Evolutionary conservation across 2,113 vertebrate species (phyloP), one percentile per base, ranked within the genome.

Genomic region (Fregetta grallaria): DNA sequence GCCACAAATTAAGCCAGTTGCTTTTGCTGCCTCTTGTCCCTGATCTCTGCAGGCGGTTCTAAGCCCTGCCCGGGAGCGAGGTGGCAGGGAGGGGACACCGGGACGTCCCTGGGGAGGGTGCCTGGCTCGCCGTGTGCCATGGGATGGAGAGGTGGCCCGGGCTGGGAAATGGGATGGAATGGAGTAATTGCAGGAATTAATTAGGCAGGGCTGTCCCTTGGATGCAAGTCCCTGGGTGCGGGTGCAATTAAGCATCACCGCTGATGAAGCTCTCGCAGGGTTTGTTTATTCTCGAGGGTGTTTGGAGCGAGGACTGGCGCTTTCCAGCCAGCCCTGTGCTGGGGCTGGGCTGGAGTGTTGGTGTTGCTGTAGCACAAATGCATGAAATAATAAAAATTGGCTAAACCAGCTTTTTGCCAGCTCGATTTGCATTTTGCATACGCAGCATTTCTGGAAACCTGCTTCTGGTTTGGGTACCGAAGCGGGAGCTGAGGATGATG

Each of bases 401-500:
- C 50, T 36, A 49, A 23, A 49, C 10, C 65, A 23, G 38, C 19
- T 65, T 50, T 19, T 3, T 50, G 13, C 25, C 45, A 15, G 74
- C 32, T n/a, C 0, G 5, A 6, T 36, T 27, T 4, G 32, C 7
- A 5, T 19, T 58, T 70, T 2, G 50, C 17, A 10, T 50, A 8
- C 6, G 30, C 59, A 34, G 81, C 9, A 0, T 32, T 27, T 34
- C 49, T 29, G 72, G 61, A 26, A 75, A 25, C 18, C 36, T 30
- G 65, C 86, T 72, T 23, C 58, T 25, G 76, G 11, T 50, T 30
- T 38, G 59, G 71, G 65, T 45, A 3, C 29, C 1, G 1, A n/a
- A 5, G 16, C 0, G 2, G 66, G 13, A 55, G 50, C n/a, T 38
- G 92, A 47, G 74, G 17, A 10, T 0, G 3, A 1, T 1, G 59